phyloP scores from a whole-genome alignment of 2,888 invertebrate genomes.

The Ametastegia equiseti region DNA sequence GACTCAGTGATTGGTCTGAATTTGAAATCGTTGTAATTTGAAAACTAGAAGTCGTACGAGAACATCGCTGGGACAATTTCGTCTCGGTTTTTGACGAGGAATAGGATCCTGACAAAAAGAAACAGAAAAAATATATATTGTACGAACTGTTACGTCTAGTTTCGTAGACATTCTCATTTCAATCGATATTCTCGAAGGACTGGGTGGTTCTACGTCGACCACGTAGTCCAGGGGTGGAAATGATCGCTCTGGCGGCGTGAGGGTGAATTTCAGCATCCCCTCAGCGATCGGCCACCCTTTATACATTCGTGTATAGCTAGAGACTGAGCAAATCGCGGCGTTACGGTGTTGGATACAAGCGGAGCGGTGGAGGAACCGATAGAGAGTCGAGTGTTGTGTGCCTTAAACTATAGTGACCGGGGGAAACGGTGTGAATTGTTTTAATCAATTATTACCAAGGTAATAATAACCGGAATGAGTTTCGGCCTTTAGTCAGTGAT shows the following conservation, averaged over 20 bases:
- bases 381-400: slow-evolving; percentile 16
- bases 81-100: neutral
- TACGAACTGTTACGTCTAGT: too few relatives aligned
- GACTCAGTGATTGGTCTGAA: neutral
- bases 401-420: slow-evolving; percentile 35
- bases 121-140: neutral
- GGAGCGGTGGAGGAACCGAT: neutral
- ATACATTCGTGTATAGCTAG: slow-evolving; percentile 60
- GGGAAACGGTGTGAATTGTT: slow-evolving; percentile 21
- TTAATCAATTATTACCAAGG: slow-evolving; percentile 18
- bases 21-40: neutral
- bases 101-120: neutral
- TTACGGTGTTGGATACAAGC: neutral
- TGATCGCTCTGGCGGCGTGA: slow-evolving; percentile 26
- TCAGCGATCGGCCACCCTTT: slow-evolving; percentile 67
- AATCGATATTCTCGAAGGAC: neutral
- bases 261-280: slow-evolving; percentile 61
- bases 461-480: too few relatives aligned
- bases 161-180: neutral
- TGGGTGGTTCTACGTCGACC: neutral
- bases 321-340: slow-evolving; percentile 24
- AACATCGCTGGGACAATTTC: neutral
- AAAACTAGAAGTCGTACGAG: neutral
- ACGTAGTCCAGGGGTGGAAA: neutral
- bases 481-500: too few relatives aligned